Base-by-base conservation (phyloP, 2,113 vertebrate species). In the Larimichthys crocea region DNA sequence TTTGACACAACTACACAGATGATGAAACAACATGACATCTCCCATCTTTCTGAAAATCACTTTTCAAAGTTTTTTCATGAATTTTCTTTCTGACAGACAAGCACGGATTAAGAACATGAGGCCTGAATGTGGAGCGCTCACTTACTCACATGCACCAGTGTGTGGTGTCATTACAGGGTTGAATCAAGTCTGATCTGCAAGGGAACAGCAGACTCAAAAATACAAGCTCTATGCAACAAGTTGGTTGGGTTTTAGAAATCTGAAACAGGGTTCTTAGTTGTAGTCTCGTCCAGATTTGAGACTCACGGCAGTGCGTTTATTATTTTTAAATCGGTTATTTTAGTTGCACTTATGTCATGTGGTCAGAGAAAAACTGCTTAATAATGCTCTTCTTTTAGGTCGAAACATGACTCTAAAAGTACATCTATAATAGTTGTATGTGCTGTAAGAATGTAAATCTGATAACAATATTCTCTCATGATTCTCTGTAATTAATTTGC, bases 221-320 rank as follows among this genome's bases (percentile, higher is more conserved):
- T 69, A 40, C 35, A 68, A 76, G 74, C 79, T 84, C 86, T 88
- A 88, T 90, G 88, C 88, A 90, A 90, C 80, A 76, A 9, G 42
- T 48, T 35, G 59, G 24, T 63, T 55, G 12, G 42, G 29, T 66
- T 79, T 75, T 52, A 76, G 44, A 79, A 75, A 81, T 67, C 35
- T 67, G 56, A 75, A 86, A 87, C 73, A 76, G 74, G 80, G 80
- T 64, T 81, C 53, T 70, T 15, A 46, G 50, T 31, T 20, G 61
- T 16, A 56, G 20, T 48, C 60, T n/a, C 10, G 10, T 53, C 20
- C 12, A 67, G 5, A n/a, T 62, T 60, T 29, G 16, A 56, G 22
- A 49, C 24, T 56, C 17, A 4, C 16, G 0, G 24, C 60, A 40
- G 67, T 55, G 29, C 20, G 9, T 35, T 35, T 19, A 35, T 35